Percentiles rank a stretch among this genome's conserved stretches.
Conservation (phyloP, 2,797 vertebrate species). For the Lepus townsendii region DNA sequence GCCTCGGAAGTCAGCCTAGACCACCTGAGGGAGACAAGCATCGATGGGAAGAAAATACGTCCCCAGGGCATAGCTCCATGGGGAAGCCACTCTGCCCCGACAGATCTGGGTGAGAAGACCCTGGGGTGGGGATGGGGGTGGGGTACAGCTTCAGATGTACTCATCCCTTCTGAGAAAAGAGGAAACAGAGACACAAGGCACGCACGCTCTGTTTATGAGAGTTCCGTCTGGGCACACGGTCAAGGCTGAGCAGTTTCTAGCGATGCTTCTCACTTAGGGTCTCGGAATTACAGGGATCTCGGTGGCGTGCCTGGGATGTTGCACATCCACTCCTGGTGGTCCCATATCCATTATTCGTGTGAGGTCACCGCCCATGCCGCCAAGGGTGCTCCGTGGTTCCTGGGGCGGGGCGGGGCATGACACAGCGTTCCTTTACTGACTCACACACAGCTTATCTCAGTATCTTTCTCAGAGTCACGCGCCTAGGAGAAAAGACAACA, state of each 20-base stretch:
- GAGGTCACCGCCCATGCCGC: too few relatives aligned
- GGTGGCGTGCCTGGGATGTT: not conserved
- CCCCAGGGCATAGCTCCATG: not conserved
- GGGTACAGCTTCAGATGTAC: conserved; percentile 54
- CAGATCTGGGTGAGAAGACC: not conserved
- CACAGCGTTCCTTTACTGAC: not conserved
- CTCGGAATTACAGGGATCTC: conserved; percentile 37
- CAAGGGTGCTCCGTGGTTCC: too few relatives aligned
- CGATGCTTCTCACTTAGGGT: not conserved
- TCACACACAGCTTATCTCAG: not conserved
- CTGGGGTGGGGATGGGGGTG: not conserved
- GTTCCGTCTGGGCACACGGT: conserved; percentile 50
- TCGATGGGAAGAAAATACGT: not conserved
- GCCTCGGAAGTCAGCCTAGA: not conserved
- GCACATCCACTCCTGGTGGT: not conserved
- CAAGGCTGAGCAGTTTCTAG: not conserved
- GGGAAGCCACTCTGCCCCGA: conserved; percentile 18
- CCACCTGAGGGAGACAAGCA: not conserved
- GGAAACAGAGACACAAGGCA: conserved; percentile 56
- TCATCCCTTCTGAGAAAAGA: conserved; percentile 58
- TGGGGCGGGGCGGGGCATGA: too few relatives aligned
- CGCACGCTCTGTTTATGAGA: conserved; percentile 54
- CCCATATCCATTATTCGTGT: too few relatives aligned
- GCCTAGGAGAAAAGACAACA: not conserved
- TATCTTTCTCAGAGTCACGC: conserved; percentile 42